A percentile compares a stretch with the other conserved stretches of the same genome.
phyloP scores from a whole-genome alignment of 1,140 invertebrate genomes.

The Drosophila sp. region DNA sequence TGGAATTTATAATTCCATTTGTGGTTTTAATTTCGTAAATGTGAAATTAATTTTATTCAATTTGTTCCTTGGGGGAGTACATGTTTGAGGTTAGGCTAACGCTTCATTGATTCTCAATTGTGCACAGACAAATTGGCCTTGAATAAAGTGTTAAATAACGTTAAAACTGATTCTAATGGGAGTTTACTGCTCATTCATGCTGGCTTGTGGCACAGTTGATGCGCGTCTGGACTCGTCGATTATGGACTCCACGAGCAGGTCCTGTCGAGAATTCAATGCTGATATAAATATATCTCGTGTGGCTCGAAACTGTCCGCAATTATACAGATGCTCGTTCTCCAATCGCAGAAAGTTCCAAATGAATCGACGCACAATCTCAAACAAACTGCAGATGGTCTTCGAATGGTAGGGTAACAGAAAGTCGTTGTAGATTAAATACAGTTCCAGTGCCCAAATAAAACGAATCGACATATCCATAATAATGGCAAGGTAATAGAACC shows the following conservation, averaged over 20 bases:
- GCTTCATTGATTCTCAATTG: conserved; percentile 67
- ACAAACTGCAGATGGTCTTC: conserved; percentile 33
- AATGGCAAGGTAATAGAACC: conserved; percentile 99
- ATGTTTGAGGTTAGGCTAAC: conserved; percentile 8
- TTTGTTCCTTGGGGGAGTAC: conserved; percentile 26
- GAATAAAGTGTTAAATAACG: background rate
- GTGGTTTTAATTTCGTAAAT: conserved; percentile 83
- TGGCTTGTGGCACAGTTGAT: background rate
- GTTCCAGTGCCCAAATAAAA: conserved; percentile 94
- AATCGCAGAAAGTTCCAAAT: conserved; percentile 72
- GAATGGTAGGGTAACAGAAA: conserved; percentile 30
- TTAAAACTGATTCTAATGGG: background rate
- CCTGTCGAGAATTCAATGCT: conserved; percentile 20
- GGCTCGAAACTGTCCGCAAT: conserved; percentile 64
- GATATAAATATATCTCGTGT: conserved; percentile 49
- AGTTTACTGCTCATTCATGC: background rate
- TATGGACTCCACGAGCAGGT: background rate
- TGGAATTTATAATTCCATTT: conserved; percentile 83
- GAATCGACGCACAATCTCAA: conserved; percentile 60
- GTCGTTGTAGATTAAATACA: conserved; percentile 89
- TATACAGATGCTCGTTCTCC: conserved; percentile 69
- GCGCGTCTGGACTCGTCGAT: background rate
- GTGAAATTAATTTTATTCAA: conserved; percentile 83
- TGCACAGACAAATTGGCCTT: conserved; percentile 24
- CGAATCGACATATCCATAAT: conserved; percentile 96